Evolutionary conservation across 2,888 invertebrate species (phyloP).

Genomic region (Craniophora ligustri): DNA sequence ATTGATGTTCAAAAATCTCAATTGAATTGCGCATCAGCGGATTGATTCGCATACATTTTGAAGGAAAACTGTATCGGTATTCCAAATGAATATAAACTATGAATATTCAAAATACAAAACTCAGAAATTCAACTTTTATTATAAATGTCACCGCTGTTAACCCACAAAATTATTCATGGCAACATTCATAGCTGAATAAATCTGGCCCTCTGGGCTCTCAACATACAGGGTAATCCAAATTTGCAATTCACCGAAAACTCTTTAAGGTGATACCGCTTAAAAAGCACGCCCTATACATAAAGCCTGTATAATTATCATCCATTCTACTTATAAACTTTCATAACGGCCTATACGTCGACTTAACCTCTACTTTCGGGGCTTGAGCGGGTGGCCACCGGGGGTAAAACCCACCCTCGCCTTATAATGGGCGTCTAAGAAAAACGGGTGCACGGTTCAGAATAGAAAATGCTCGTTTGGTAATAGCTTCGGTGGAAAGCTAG

Average conservation of each 20-base stretch:
- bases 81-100: conserved; percentile 1
- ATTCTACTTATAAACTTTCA: conserved; percentile 88
- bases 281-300: conserved; percentile 84
- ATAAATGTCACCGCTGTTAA: conserved; percentile 17
- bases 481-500: conserved; percentile 88
- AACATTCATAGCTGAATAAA: conserved; percentile 47
- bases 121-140: conserved; percentile 5
- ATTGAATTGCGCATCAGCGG: not conserved
- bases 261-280: conserved; percentile 80
- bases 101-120: not conserved
- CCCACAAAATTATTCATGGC: conserved; percentile 44
- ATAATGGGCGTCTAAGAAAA: conserved; percentile 88
- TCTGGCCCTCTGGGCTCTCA: conserved; percentile 32
- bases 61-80: too few species aligned
- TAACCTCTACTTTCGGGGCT: conserved; percentile 85
- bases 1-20: not conserved
- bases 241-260: conserved; percentile 72
- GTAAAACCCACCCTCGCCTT: conserved; percentile 74
- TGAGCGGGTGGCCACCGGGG: conserved; percentile 54
- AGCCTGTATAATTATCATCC: conserved; percentile 87
- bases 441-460: conserved; percentile 87
- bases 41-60: conserved; percentile 1
- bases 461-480: conserved; percentile 88
- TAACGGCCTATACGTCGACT: conserved; percentile 88
- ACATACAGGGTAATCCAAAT: conserved; percentile 54